phyloP scores from a whole-genome alignment of 2,113 vertebrate species.

The Dunckerocampus dactyliophorus region DNA sequence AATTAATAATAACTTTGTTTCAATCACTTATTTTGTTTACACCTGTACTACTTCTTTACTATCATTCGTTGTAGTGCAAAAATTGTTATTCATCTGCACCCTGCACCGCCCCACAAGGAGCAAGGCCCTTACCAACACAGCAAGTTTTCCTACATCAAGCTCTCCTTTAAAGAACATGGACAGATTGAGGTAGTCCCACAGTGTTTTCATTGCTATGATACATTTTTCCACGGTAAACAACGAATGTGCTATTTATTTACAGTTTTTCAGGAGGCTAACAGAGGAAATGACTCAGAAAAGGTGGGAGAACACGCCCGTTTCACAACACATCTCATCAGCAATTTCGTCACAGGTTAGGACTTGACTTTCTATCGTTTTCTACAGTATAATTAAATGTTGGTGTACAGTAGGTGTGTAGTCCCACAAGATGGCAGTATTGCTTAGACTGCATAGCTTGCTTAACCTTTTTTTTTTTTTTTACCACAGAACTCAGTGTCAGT shows the following conservation, averaged over 20 bases:
- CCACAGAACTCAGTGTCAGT: not conserved
- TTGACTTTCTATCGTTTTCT: not conserved
- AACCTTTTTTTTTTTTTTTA: not conserved
- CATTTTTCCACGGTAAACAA: not conserved
- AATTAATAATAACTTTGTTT: not conserved
- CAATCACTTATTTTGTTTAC: not conserved
- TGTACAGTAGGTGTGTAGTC: not conserved
- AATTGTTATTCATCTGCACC: slow-evolving; percentile 92
- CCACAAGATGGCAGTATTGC: slow-evolving; percentile 55
- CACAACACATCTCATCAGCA: slow-evolving; percentile 77
- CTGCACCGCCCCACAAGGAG: slow-evolving; percentile 80
- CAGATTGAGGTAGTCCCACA: slow-evolving; percentile 85
- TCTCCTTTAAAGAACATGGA: slow-evolving; percentile 96
- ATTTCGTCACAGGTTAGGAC: slow-evolving; percentile 75
- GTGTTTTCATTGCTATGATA: not conserved
- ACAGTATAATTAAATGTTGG: not conserved
- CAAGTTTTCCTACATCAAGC: slow-evolving; percentile 88
- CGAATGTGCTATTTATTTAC: slow-evolving; percentile 7
- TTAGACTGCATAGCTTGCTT: not conserved
- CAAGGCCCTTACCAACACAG: slow-evolving; percentile 92
- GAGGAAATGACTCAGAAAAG: slow-evolving; percentile 92
- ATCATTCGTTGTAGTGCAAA: slow-evolving; percentile 81
- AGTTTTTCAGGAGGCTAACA: slow-evolving; percentile 91
- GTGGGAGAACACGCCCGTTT: slow-evolving; percentile 84
- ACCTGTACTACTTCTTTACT: not conserved